Percentiles rank a stretch among this genome's conserved stretches.
Evolutionary conservation across 2,797 vertebrate genomes (phyloP).

Genomic region (Sebastes taczanowskii): DNA sequence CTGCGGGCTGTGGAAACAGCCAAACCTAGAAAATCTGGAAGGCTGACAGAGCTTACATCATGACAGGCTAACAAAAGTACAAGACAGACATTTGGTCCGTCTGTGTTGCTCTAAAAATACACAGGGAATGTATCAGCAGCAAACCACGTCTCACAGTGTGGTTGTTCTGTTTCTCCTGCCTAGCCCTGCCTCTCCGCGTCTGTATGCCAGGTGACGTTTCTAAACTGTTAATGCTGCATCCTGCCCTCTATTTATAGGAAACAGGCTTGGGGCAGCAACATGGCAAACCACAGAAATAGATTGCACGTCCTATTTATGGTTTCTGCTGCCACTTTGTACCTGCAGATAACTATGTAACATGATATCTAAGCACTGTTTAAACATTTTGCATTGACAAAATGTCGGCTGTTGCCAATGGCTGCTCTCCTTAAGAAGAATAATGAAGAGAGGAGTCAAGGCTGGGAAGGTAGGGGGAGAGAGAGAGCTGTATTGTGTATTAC

Average conservation of each 20-base stretch:
- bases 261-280: conserved; percentile 17
- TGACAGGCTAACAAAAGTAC: conserved; percentile 7
- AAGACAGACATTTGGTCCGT: conserved; percentile 29
- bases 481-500: conserved; percentile 22
- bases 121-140: conserved; percentile 4
- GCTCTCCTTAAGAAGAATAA: conserved; percentile 35
- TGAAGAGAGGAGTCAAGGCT: conserved; percentile 28
- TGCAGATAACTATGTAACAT: conserved; percentile 35
- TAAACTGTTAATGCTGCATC: conserved; percentile 19
- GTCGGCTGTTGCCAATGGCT: conserved; percentile 48
- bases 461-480: background rate
- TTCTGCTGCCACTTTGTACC: conserved; percentile 36
- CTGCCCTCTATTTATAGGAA: conserved; percentile 52
- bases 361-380: conserved; percentile 43
- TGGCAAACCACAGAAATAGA: conserved; percentile 23
- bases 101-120: conserved; percentile 42
- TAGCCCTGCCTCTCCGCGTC: conserved; percentile 8
- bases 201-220: conserved; percentile 22
- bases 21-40: conserved; percentile 6
- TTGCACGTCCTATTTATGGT: conserved; percentile 36
- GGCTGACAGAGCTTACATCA: background rate
- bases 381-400: conserved; percentile 57
- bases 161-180: conserved; percentile 13
- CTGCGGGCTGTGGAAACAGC: background rate
- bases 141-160: conserved; percentile 16